Evolutionary conservation across 2,113 vertebrate genomes (phyloP), one percentile per base, ranked within the genome.

Genomic region (Calypte anna): DNA sequence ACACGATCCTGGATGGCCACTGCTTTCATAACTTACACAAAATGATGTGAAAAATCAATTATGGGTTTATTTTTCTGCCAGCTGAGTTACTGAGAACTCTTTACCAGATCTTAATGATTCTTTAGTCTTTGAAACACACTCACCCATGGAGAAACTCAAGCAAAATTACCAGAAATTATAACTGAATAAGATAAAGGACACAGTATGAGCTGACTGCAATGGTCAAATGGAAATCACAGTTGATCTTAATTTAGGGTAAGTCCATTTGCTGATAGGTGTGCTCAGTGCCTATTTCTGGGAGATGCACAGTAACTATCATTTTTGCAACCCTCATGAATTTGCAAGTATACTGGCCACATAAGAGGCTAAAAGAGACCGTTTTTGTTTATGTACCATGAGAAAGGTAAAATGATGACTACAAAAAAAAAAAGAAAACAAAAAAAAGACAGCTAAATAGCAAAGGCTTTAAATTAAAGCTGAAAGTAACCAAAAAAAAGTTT

Each of bases 311-410:
- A 61, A 58, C 9, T 55, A 12, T 43, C 72, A 54, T 30, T 77
- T 91, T 38, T 7, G 8, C 61, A 87, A 51, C 6, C 64, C 14
- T 31, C 90, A 81, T 17, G 24, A 68, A 61, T 57, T 48, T 88
- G 25, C 55, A 80, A 70, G 44, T 0, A 1, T n/a, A 80, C n/a
- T 64, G 72, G 64, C 53, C 91, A 81, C 13, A 3, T 12, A 27
- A 0, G 0, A 79, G 28, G 33, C 58, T 73, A 36, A 66, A 82
- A 57, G 28, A 88, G 21, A 77, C 0, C 25, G 3, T 28, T 3
- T 13, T 40, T 23, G 10, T 77, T 81, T 28, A 28, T 51, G 59
- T 69, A 59, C 55, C 7, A 1, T 9, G 10, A 57, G 16, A 76
- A 70, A 68, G 48, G 33, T 2, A 78, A 12, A 91, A 90, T 2